phyloP scores from a whole-genome alignment of 2,113 vertebrate genomes.

The Poicephalus gulielmi region DNA sequence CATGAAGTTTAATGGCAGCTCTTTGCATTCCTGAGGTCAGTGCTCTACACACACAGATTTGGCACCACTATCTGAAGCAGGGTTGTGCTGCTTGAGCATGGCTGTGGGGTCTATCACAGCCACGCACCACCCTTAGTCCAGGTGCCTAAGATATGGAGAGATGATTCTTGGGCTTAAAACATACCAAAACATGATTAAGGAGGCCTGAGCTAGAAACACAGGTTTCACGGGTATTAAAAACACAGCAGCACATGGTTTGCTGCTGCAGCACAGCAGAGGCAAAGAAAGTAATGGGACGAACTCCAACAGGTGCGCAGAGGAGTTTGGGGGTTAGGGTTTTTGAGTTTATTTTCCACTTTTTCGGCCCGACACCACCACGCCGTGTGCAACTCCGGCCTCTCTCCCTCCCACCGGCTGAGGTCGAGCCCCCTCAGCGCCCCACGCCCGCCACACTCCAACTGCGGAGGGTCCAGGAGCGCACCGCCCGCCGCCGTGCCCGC shows the following conservation, averaged over 20 bases:
- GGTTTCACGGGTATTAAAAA: too few species aligned
- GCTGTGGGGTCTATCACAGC: fast-evolving
- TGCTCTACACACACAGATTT: fast-evolving
- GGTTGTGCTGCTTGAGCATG: fast-evolving
- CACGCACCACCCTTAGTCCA: neutral
- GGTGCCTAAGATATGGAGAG: neutral
- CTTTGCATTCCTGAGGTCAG: neutral
- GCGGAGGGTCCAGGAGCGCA: too few species aligned
- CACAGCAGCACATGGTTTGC: fast-evolving
- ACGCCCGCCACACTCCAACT: fast-evolving
- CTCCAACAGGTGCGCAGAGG: neutral
- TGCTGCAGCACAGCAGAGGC: fast-evolving
- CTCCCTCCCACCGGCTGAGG: neutral
- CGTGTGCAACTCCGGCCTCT: neutral
- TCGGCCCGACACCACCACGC: too few species aligned
- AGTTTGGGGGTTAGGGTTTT: fast-evolving
- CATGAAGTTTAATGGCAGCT: neutral
- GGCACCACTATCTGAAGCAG: neutral
- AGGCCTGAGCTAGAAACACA: neutral
- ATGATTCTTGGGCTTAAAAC: neutral
- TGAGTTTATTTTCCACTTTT: neutral
- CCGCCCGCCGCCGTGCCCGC: too few species aligned
- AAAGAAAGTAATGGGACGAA: fast-evolving
- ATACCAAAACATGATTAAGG: fast-evolving
- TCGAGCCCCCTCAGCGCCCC: fast-evolving